Evolutionary conservation across 2,797 vertebrate genomes (phyloP).

Genomic region (Anas capensis): DNA sequence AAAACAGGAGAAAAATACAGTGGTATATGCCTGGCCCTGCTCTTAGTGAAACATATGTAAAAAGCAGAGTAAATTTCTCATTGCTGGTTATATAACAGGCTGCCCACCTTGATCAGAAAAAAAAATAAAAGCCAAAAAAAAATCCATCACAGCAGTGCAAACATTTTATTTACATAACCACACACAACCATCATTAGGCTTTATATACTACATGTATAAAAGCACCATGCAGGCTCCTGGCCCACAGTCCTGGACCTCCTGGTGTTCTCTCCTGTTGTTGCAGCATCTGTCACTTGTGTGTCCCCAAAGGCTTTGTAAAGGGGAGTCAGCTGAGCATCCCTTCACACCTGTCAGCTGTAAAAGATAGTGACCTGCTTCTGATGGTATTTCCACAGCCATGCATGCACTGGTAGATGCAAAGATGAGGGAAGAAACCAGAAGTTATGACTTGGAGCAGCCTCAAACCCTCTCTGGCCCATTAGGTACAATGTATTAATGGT

Average conservation of each 20-base stretch:
- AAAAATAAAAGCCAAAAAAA: not conserved
- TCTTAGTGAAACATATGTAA: not conserved
- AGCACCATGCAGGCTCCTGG: not conserved
- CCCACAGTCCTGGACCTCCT: not conserved
- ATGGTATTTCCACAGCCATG: not conserved
- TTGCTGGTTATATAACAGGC: not conserved
- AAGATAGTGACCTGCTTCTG: not conserved
- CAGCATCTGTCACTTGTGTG: fast-evolving
- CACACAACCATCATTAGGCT: not conserved
- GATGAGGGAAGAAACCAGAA: not conserved
- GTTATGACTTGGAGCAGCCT: not conserved
- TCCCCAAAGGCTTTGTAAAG: not conserved
- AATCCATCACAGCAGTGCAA: not conserved
- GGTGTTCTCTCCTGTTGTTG: not conserved
- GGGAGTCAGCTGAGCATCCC: not conserved
- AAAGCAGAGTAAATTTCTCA: not conserved
- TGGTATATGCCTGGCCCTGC: not conserved
- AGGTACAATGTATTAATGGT: not conserved
- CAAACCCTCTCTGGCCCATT: not conserved
- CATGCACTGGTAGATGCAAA: not conserved
- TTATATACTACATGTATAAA: not conserved
- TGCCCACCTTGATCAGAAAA: not conserved
- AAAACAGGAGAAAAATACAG: not conserved
- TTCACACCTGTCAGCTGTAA: not conserved
- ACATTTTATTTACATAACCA: not conserved